These are phyloP conservation scores for Campaea margaritaria DNA, from an alignment of 2,888 invertebrate species.

Conservation along the genomic window DNA sequence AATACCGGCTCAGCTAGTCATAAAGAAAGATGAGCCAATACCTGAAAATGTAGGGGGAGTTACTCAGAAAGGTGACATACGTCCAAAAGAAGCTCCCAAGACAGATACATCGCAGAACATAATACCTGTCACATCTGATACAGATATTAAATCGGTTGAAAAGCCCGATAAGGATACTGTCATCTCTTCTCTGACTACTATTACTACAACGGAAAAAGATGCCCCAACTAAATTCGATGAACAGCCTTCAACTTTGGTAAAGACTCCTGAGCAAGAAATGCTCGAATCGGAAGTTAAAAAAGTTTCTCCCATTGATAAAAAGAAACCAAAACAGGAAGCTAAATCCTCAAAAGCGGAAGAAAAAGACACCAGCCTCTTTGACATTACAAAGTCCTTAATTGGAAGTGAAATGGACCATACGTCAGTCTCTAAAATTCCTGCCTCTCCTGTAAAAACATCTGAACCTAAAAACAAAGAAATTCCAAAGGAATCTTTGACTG, in stretches of 20 bases:
- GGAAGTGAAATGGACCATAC: slow-evolving; percentile 54
- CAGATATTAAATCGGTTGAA: background rate
- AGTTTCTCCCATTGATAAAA: background rate
- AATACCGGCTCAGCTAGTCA: slow-evolving; percentile 33
- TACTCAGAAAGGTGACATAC: slow-evolving; percentile 2
- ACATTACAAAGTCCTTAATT: slow-evolving; percentile 47
- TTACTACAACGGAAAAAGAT: slow-evolving; percentile 3
- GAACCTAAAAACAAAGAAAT: background rate
- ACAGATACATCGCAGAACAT: background rate
- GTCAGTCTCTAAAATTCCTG: slow-evolving; percentile 42
- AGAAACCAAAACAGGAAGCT: background rate
- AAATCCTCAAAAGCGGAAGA: slow-evolving; percentile 21
- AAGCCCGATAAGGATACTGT: too few species aligned
- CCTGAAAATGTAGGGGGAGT: background rate
- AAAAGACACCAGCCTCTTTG: slow-evolving; percentile 35
- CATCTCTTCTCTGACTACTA: background rate
- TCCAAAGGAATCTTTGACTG: too few species aligned
- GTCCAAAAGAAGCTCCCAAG: background rate
- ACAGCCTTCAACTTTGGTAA: background rate
- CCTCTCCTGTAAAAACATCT: slow-evolving; percentile 22
- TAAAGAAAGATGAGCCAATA: slow-evolving; percentile 15
- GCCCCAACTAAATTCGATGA: background rate
- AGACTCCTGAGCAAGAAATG: background rate
- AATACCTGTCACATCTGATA: background rate
- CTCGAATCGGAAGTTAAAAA: background rate